Base-by-base conservation (phyloP, 2,888 invertebrate species). In the Lasioglossum malachurum region DNA sequence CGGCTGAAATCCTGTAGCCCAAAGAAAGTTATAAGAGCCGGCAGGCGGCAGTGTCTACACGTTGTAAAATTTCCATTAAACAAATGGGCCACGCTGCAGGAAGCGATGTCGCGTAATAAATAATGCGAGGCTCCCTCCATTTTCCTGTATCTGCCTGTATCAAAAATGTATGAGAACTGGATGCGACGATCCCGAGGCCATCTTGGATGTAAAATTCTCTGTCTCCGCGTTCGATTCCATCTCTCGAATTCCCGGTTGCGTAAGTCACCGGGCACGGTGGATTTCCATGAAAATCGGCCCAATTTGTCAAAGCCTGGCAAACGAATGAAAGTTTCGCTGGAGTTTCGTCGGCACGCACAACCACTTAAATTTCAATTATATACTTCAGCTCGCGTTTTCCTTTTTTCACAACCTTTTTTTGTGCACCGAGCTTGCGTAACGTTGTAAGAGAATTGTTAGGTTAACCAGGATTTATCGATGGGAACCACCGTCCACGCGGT, bases 291-390 rank as follows among this genome's bases (percentile, higher is more conserved):
- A 35, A 71, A 12, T 72, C 14, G n/a, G 23, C 23, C 27, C 49
- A 75, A 84, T 84, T 83, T 71, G 74, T 82, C n/a, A 53, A 53
- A 53, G 10, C 23, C 23, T 53, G 53, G 23, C 10, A 53, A 53
- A 53, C 23, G 23, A 53, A 7, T 16, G 46, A 16, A 46, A 1
- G 16, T 16, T 46, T 46, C 46, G 46, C 46, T 27, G 44, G 41
- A 27, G 31, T 46, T 49, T 78, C 38, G 31, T 57, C 35, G 44
- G 41, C 41, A 38, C 35, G 72, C 10, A 7, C 8, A 2, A 16
- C 35, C 23, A 71, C 77, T 82, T 82, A 71, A 78, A 78, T 83
- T 78, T 83, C 84, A 69, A 82, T 84, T 74, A 74, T 44, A 12
- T 44, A 2, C 23, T 31, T 7, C 2, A 1, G 44, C 35, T 31